A percentile compares a stretch with the other conserved stretches of the same genome.
Conservation (phyloP, 2,113 vertebrate species). For the Planiliza haematocheilus region DNA sequence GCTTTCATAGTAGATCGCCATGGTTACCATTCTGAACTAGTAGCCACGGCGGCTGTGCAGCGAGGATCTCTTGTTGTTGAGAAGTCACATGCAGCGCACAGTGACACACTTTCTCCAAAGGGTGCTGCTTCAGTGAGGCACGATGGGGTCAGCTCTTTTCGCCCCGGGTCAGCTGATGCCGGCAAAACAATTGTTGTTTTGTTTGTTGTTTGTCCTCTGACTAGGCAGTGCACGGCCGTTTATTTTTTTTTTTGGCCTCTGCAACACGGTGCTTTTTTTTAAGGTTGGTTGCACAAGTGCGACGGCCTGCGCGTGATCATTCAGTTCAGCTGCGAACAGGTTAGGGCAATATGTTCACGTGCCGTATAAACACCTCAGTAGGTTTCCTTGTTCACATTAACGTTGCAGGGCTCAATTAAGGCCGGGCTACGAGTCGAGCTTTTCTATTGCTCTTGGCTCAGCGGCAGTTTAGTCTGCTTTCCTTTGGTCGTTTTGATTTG, state of each 20-base stretch:
- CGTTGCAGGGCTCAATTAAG: not conserved
- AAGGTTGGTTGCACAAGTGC: constrained; percentile 21
- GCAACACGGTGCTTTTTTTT: constrained; percentile 37
- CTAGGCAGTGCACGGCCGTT: constrained; percentile 13
- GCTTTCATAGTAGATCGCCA: constrained; percentile 58
- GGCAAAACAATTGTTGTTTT: constrained; percentile 72
- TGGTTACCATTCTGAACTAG: constrained; percentile 65
- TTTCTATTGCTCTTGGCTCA: constrained; percentile 16
- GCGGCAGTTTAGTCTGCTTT: constrained; percentile 20
- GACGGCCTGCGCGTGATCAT: not conserved
- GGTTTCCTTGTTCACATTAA: constrained; percentile 5
- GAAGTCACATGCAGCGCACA: constrained; percentile 55
- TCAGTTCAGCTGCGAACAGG: not conserved
- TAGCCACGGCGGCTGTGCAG: constrained; percentile 9
- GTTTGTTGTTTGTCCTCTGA: constrained; percentile 49
- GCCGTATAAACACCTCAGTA: not conserved
- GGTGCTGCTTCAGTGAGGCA: constrained; percentile 38
- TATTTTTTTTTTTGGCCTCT: constrained; percentile 31
- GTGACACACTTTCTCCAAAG: constrained; percentile 60
- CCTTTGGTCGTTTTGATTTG: constrained; percentile 26
- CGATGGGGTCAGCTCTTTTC: constrained; percentile 36
- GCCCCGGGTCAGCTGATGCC: constrained; percentile 70
- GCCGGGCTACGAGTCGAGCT: not conserved
- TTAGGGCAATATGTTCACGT: not conserved
- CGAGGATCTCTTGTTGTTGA: constrained; percentile 52